Percentiles rank a stretch among this genome's conserved stretches.
Evolutionary conservation across 2,797 vertebrate genomes (phyloP).

Genomic region (Pipistrellus kuhlii): DNA sequence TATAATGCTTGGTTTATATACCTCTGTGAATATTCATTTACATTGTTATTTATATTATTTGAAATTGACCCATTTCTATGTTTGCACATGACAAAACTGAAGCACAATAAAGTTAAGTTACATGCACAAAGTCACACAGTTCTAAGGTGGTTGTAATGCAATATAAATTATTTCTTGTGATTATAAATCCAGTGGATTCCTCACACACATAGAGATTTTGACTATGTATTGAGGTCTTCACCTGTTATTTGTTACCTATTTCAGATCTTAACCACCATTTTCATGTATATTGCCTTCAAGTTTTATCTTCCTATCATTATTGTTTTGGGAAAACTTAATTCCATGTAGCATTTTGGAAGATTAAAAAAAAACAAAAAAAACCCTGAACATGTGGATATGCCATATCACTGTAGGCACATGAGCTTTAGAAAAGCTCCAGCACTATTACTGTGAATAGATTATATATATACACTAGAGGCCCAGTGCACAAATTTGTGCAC

Average conservation of each 20-base stretch:
- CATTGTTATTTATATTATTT: slow-evolving; percentile 22
- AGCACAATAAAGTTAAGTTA: background rate
- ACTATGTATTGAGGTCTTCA: background rate
- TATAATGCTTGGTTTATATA: background rate
- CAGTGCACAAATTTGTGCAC: no score
- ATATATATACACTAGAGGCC: no score
- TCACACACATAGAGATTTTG: background rate
- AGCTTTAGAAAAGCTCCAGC: background rate
- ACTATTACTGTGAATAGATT: background rate
- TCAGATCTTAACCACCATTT: background rate
- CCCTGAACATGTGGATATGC: background rate
- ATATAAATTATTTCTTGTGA: background rate
- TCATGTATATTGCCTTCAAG: background rate
- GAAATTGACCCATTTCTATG: background rate
- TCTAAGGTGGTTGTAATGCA: background rate
- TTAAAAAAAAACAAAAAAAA: background rate
- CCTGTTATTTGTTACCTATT: background rate
- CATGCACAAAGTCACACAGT: background rate
- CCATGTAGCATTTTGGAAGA: background rate
- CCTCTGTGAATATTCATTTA: background rate
- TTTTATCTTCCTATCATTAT: background rate
- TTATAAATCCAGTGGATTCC: background rate
- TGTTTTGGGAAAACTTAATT: background rate
- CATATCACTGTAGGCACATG: background rate
- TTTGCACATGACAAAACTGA: background rate